Percentiles rank a stretch among this genome's conserved stretches.
Conservation (phyloP, 53 echinoderm and acorn worm species). For the Paracentrotus lividus region DNA sequence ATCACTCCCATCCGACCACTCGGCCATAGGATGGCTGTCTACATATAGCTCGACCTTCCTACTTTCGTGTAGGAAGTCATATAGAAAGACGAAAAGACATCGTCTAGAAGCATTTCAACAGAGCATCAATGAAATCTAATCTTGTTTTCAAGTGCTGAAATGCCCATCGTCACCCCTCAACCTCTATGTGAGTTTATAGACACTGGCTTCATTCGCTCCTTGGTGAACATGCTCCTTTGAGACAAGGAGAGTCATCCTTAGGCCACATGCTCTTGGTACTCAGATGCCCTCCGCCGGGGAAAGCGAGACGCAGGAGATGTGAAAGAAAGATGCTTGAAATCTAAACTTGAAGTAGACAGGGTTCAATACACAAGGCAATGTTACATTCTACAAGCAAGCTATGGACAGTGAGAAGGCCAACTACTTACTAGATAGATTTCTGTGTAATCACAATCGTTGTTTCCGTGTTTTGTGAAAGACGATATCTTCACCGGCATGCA, state of each 20-base stretch:
- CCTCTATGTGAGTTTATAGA: background rate
- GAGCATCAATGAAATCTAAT: background rate
- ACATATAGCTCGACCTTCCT: background rate
- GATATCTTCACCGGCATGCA: constrained; percentile 31
- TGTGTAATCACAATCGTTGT: constrained; percentile 19
- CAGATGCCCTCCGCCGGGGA: constrained; percentile 53
- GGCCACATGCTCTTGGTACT: constrained; percentile 71
- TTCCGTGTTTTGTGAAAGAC: constrained; percentile 27
- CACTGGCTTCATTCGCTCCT: constrained; percentile 25
- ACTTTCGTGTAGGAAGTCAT: too few relatives aligned
- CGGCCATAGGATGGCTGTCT: background rate
- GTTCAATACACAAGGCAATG: constrained; percentile 44
- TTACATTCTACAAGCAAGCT: constrained; percentile 47
- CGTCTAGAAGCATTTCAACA: background rate
- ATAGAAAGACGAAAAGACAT: background rate
- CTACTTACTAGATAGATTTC: constrained; percentile 48
- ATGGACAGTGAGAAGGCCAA: constrained; percentile 18
- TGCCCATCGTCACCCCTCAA: background rate
- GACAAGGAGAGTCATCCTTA: constrained; percentile 63
- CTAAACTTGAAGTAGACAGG: constrained; percentile 63
- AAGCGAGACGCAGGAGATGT: too few relatives aligned
- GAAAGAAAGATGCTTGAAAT: constrained; percentile 40
- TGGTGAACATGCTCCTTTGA: constrained; percentile 68
- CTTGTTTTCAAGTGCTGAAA: background rate
- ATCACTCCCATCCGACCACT: constrained; percentile 9